Conservation (phyloP, 2,888 invertebrate genomes). For the Mechanitis messenoides region DNA sequence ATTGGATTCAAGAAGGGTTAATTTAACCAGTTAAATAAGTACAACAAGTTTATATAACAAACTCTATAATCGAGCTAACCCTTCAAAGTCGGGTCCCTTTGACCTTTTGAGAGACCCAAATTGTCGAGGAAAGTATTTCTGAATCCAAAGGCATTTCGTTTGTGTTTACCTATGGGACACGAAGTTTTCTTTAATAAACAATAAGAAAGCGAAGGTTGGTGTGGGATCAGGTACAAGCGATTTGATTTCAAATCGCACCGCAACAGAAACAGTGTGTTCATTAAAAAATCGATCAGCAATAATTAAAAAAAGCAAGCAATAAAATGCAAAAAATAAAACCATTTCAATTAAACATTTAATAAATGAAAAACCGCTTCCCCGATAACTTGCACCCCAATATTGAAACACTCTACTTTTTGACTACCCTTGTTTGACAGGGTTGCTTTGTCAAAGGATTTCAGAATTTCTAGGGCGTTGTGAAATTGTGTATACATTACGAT, state of each 20-base stretch:
- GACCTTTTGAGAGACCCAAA: slow-evolving; percentile 18
- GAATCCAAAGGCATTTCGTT: slow-evolving; percentile 26
- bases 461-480: slow-evolving; percentile 29
- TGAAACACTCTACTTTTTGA: slow-evolving; percentile 42
- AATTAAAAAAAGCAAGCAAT: no score
- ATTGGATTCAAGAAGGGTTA: slow-evolving; percentile 13
- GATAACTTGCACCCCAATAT: slow-evolving; percentile 32
- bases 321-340: not conserved
- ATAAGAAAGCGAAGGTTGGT: slow-evolving; percentile 36
- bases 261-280: no score
- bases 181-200: slow-evolving; percentile 56
- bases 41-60: slow-evolving; percentile 13
- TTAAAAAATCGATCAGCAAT: no score
- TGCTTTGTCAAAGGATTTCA: slow-evolving; percentile 48
- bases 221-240: slow-evolving; percentile 23
- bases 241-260: no score
- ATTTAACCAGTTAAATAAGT: slow-evolving; percentile 17
- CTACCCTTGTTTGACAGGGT: slow-evolving; percentile 40
- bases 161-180: slow-evolving; percentile 32
- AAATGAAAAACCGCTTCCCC: slow-evolving; percentile 11
- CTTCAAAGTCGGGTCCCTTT: slow-evolving; percentile 15
- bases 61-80: slow-evolving; percentile 16
- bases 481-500: slow-evolving; percentile 24
- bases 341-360: not conserved
- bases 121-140: slow-evolving; percentile 22